Base-by-base conservation (phyloP, 2,113 vertebrate genomes). In the Miniopterus natalensis region DNA sequence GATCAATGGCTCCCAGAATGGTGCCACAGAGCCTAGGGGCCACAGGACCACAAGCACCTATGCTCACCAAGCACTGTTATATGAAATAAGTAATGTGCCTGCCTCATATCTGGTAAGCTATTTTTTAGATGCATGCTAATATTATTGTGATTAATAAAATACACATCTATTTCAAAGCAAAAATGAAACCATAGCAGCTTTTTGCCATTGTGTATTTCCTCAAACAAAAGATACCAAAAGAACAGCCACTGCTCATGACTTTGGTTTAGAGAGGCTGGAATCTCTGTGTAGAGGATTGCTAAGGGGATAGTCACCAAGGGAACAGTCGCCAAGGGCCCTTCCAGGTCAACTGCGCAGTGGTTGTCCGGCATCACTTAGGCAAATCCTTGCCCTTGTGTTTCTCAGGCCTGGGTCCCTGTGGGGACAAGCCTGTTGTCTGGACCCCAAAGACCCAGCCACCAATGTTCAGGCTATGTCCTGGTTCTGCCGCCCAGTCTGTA, bases 251-350 rank as follows among this genome's bases (percentile, higher is more conserved):
- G 93, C 63, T 90, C 77, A 20, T 75, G 95, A 95, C 94, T 96
- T 95, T 47, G 81, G 89, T 93, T 88, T 93, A 85, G 92, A 96
- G 81, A 89, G 91, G 91, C 83, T 91, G 65, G 78, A 91, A 94
- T 93, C 84, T 97, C 92, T 71, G 40, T 75, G 68, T n/a, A 78
- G 91, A 91, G 40, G 63, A 94, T 97, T 59, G 21, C 93, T 96
- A 97, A 97, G 94, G 96, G 97, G 92, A 95, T 73, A 88, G 97
- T 97, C 96, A 18, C 96, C 95, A 97, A 96, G 97, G 97, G 96
- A 97, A 97, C 53, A 8, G 96, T 97, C 53, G 5, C 96, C 94
- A 95, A 95, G 96, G 74, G 90, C 96, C 88, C 95, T 97, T 97
- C 97, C 94, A 92, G 96, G 96, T 97, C 97, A 97, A 61, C 94